Evolutionary conservation across 2,888 invertebrate genomes (phyloP).

Genomic region (Drosophila basisetae): DNA sequence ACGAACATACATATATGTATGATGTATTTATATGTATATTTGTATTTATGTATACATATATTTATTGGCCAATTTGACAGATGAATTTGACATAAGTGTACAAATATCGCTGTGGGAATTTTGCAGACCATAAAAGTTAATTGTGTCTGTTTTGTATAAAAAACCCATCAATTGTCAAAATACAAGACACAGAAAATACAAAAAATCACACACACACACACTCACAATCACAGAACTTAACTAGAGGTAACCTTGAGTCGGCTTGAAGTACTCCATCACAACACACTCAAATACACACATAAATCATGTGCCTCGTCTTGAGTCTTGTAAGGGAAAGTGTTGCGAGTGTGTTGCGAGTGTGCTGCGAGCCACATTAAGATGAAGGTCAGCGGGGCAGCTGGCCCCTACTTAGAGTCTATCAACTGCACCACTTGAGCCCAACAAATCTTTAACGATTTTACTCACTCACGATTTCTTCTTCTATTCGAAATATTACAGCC

Average conservation of each 20-base stretch:
- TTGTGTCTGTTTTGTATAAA: constrained; percentile 64
- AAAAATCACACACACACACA: constrained; percentile 27
- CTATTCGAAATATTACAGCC: constrained; percentile 49
- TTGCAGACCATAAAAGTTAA: constrained; percentile 57
- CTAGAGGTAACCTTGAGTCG: constrained; percentile 58
- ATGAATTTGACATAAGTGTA: constrained; percentile 53
- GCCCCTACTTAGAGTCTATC: constrained; percentile 28
- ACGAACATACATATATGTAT: background rate
- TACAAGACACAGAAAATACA: constrained; percentile 11
- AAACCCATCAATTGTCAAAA: constrained; percentile 69
- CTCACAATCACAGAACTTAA: constrained; percentile 39
- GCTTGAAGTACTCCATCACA: constrained; percentile 58
- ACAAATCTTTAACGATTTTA: constrained; percentile 39
- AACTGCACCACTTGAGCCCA: constrained; percentile 46
- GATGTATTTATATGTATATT: background rate
- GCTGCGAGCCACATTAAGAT: constrained; percentile 43
- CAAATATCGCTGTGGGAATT: constrained; percentile 64
- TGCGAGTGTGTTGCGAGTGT: constrained; percentile 57
- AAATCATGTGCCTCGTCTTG: constrained; percentile 60
- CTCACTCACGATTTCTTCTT: constrained; percentile 47
- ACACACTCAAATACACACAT: constrained; percentile 43
- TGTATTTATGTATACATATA: background rate
- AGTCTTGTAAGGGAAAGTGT: constrained; percentile 71
- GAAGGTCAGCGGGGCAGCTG: constrained; percentile 67
- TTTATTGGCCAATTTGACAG: constrained; percentile 46